Evolutionary conservation across 2,797 vertebrate species (phyloP).

Genomic region (Hipposideros larvatus): DNA sequence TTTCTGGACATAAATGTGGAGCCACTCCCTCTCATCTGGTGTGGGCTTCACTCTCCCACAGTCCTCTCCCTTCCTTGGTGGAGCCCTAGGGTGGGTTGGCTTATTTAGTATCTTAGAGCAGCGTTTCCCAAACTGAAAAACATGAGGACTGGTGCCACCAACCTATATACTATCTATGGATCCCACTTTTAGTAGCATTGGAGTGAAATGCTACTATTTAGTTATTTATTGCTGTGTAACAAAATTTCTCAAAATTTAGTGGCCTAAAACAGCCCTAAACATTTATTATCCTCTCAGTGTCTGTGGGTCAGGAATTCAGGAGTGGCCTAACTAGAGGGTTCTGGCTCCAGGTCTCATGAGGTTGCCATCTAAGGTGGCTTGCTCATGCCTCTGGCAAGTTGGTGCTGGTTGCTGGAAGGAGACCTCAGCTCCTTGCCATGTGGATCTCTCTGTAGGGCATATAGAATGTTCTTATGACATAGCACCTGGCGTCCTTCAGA

Average conservation of each 20-base stretch:
- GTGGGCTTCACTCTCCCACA: not conserved
- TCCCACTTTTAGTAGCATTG: not conserved
- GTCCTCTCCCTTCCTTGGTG: not conserved
- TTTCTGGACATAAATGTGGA: not conserved
- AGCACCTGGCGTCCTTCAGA: not conserved
- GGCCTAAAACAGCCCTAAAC: conserved; percentile 16
- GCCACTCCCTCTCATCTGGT: not conserved
- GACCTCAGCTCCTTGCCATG: not conserved
- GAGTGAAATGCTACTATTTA: conserved; percentile 18
- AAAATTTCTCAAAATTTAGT: conserved; percentile 49
- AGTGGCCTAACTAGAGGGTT: not conserved
- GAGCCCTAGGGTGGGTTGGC: not conserved
- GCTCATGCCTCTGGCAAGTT: not conserved
- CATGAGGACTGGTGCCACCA: not conserved
- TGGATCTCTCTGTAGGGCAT: not conserved
- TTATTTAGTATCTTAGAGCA: conserved; percentile 12
- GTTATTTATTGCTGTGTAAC: conserved; percentile 15
- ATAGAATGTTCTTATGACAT: not conserved
- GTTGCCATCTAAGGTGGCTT: not conserved
- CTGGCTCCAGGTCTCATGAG: not conserved
- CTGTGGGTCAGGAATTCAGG: conserved; percentile 28
- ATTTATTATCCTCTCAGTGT: conserved; percentile 20
- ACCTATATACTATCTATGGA: not conserved
- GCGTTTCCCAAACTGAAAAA: conserved; percentile 48
- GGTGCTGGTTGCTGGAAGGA: not conserved